These are phyloP conservation scores for Rotaria socialis DNA, from an alignment of 2,888 invertebrate genomes.

Conservation along the genomic window DNA sequence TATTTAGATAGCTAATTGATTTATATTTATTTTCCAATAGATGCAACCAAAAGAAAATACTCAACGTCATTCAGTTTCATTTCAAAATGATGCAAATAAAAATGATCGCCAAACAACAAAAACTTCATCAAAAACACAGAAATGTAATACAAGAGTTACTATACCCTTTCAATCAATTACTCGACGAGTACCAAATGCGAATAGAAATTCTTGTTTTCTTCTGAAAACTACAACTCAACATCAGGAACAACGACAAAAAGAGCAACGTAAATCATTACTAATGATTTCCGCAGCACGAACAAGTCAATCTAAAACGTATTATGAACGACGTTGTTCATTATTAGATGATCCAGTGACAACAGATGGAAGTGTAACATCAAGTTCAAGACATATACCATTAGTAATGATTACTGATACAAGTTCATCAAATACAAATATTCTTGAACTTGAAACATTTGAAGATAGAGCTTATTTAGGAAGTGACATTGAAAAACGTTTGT, in stretches of 20 bases:
- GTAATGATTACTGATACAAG: constrained; percentile 33
- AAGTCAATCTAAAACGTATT: neutral
- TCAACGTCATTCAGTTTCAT: neutral
- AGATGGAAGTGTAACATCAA: neutral
- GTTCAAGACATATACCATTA: constrained; percentile 4
- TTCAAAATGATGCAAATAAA: neutral
- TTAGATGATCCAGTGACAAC: neutral
- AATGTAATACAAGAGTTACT: neutral
- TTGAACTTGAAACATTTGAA: constrained; percentile 33
- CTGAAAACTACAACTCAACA: neutral
- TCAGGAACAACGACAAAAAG: neutral
- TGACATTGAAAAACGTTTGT: neutral
- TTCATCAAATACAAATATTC: constrained; percentile 15
- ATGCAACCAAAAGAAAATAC: neutral
- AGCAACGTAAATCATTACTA: neutral
- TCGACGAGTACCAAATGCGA: neutral
- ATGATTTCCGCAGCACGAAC: neutral
- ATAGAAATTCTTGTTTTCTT: neutral
- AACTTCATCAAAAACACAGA: neutral
- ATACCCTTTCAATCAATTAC: neutral
- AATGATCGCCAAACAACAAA: neutral
- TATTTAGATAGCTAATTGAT: no score
- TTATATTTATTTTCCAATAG: neutral
- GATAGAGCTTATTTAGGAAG: neutral
- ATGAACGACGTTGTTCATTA: neutral